These are phyloP conservation scores for Falco columbarius DNA, from an alignment of 2,797 vertebrate species.

Conservation along the genomic window DNA sequence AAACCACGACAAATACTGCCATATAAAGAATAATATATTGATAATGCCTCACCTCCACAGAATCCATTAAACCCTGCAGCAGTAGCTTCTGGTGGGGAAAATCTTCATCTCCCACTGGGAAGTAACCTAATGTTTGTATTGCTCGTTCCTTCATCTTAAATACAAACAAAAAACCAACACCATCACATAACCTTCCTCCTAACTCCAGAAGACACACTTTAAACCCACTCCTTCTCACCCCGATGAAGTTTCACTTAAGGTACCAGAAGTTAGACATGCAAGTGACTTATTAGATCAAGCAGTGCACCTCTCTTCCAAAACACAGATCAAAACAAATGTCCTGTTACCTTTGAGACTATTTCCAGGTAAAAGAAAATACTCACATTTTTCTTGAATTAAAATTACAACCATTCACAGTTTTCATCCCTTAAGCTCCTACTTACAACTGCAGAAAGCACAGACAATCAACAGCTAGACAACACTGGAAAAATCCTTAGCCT, in stretches of 20 bases:
- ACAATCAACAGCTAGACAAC: background rate
- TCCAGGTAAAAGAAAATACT: background rate
- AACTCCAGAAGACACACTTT: background rate
- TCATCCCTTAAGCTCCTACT: background rate
- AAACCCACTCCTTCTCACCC: background rate
- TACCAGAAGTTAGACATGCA: background rate
- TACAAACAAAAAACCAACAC: background rate
- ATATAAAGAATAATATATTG: background rate
- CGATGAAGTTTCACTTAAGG: background rate
- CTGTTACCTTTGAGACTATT: background rate
- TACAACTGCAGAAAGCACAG: background rate
- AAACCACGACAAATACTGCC: background rate
- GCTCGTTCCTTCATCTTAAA: slow-evolving; percentile 95
- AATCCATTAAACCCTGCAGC: slow-evolving; percentile 97
- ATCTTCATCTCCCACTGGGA: slow-evolving; percentile 93
- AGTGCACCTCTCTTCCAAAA: background rate
- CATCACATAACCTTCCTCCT: background rate
- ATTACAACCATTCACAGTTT: background rate
- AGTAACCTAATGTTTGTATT: slow-evolving; percentile 92
- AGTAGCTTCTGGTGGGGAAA: slow-evolving; percentile 95
- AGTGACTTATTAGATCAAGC: background rate
- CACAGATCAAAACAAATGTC: background rate
- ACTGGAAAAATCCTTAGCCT: background rate
- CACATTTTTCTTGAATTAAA: background rate
- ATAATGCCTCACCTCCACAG: slow-evolving; percentile 89